Base-by-base conservation (phyloP, 2,888 invertebrate species). In the Hypena proboscidalis region DNA sequence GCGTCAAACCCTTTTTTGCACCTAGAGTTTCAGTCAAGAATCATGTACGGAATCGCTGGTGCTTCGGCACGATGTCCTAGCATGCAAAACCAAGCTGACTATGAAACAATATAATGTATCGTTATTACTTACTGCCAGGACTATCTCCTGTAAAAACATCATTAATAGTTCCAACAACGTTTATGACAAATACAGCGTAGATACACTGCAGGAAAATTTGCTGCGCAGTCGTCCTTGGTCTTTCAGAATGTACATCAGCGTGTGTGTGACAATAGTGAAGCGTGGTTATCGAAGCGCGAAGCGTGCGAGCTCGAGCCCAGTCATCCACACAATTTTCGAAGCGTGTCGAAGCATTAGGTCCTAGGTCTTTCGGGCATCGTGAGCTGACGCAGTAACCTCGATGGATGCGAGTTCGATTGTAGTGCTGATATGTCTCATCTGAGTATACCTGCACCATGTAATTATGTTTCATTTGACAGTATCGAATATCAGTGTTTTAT, bases 151-250 rank as follows among this genome's bases (percentile, higher is more conserved):
- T 33, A 5, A 22, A 46, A 3, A 42, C 4, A 40, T 70, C 64
- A 33, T 67, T 68, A 4, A 55, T 40, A 8, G 70, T 69, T 23
- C 68, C 71, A 20, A 70, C 21, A 5, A 68, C n/a, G 43, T 71
- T 71, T 4, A 65, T 25, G 1, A 42, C n/a, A 2, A 69, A 1
- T 10, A 71, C 21, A 8, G 44, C 47, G 20, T 22, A 62, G 6
- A 67, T 11, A 2, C 61, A 27, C 33, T 41, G 48, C 1, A 55
- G 26, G 9, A 66, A 65, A 2, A 58, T 19, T 0, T 30, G 21
- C 15, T 67, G 56, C 1, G 42, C 45, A 3, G 30, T n/a, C 4
- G 61, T 57, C n/a, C 14, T 30, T 0, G 37, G 26, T 15, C 26
- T 8, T 15, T 4, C 11, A 4, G 37, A 9, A 1, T 13, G 23